These are phyloP conservation scores for Drosophila suboccidentalis DNA, from an alignment of 2,888 invertebrate genomes.

Conservation along the genomic window DNA sequence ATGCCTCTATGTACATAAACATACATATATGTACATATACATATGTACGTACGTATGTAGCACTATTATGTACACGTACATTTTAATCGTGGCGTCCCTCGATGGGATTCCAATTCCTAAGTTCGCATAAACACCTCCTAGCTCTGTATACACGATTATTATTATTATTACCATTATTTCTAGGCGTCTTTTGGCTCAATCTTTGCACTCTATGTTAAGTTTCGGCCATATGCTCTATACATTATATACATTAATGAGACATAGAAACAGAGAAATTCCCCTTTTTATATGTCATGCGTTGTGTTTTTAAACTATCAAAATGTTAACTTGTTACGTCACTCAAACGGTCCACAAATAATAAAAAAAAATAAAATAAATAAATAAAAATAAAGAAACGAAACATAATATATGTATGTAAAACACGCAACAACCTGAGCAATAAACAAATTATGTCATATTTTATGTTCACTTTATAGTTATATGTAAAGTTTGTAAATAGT, in stretches of 20 bases:
- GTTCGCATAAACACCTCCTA: constrained; percentile 22
- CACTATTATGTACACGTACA: constrained; percentile 39
- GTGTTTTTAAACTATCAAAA: constrained; percentile 33
- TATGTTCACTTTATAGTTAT: constrained; percentile 45
- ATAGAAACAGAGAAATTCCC: constrained; percentile 10
- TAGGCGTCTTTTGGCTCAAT: constrained; percentile 51
- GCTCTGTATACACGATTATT: constrained; percentile 11
- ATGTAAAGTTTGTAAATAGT: constrained; percentile 62
- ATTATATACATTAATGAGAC: constrained; percentile 10
- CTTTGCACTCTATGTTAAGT: constrained; percentile 44
- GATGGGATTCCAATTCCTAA: constrained; percentile 40
- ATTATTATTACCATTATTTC: constrained; percentile 23
- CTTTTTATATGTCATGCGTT: constrained; percentile 18
- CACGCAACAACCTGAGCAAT: constrained; percentile 39
- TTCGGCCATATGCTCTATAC: constrained; percentile 45
- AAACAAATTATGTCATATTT: constrained; percentile 36
- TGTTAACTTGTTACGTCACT: constrained; percentile 51
- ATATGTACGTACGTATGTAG: constrained; percentile 49
- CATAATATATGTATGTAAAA: constrained; percentile 18
- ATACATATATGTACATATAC: constrained; percentile 21
- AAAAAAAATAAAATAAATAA: constrained; percentile 2
- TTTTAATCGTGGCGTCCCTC: constrained; percentile 6
- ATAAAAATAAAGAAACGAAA: not conserved
- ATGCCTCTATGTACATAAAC: constrained; percentile 28
- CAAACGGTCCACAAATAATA: constrained; percentile 59